A percentile compares a stretch with the other conserved stretches of the same genome.
phyloP scores from a whole-genome alignment of 1,140 invertebrate genomes.

The Pseudachorutes palmiensis region DNA sequence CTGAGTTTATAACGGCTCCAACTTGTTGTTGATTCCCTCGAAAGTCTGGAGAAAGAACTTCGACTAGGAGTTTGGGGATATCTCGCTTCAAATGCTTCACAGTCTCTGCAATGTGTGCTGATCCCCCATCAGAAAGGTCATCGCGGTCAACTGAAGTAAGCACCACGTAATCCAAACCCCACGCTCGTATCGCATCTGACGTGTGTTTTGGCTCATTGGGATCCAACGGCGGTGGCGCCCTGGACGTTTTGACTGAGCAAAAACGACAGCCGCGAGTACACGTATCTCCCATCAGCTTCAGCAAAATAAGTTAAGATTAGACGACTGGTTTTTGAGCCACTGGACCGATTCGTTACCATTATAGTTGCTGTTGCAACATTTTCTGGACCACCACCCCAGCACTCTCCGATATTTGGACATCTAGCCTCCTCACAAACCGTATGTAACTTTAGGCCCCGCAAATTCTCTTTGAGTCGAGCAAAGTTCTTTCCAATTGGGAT shows the following conservation, averaged over 20 bases:
- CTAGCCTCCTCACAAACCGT: slow-evolving; percentile 98
- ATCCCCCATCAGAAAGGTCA: slow-evolving; percentile 84
- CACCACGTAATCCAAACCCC: slow-evolving; percentile 96
- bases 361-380: slow-evolving; percentile 81
- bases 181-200: slow-evolving; percentile 79
- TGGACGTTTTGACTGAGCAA: slow-evolving; percentile 96
- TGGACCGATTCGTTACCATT: slow-evolving; percentile 56
- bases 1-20: slow-evolving; percentile 65
- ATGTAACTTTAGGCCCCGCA: slow-evolving; percentile 80
- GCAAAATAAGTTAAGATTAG: not conserved
- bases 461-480: slow-evolving; percentile 65
- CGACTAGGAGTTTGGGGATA: slow-evolving; percentile 80
- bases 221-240: slow-evolving; percentile 82
- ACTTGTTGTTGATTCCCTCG: slow-evolving; percentile 70
- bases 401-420: slow-evolving; percentile 99
- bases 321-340: not conserved
- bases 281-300: slow-evolving; percentile 79
- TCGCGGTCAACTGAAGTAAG: slow-evolving; percentile 97
- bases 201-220: slow-evolving; percentile 86
- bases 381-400: slow-evolving; percentile 92
- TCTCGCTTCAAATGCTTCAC: slow-evolving; percentile 54
- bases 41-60: slow-evolving; percentile 96
- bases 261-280: slow-evolving; percentile 87
- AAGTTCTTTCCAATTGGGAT: slow-evolving; percentile 74
- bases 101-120: slow-evolving; percentile 83